Evolutionary conservation across 2,888 invertebrate species (phyloP), one percentile per base, ranked within the genome.

Genomic region (Uloborus plumipes): DNA sequence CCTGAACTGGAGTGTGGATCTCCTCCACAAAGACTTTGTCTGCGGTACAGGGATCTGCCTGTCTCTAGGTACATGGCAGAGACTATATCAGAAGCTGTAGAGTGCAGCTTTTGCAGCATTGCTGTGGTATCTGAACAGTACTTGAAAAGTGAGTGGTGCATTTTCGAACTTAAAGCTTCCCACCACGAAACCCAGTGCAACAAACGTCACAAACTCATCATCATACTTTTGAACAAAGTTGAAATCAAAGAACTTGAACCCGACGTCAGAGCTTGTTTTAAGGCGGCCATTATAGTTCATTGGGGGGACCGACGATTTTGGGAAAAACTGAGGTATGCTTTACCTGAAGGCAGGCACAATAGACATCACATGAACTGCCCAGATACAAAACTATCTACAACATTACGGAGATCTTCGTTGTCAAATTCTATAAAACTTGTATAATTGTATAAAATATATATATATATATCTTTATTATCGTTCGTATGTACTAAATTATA

Each of bases 301-400:
- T 95, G 95, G 93, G 94, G 94, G 87, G 96, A 97, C 89, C 94
- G 94, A 87, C 92, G 95, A 88, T 98, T 98, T 91, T 97, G 97
- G 96, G 96, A 97, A 89, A 93, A 96, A 87, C 91, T 98, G 84
- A 92, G 94, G 87, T 96, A 95, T 89, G 94, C 94, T 82, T 90
- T 96, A 87, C 95, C 95, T 47, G 94, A 95, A 69, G 72, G 84
- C 18, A 31, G 67, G 13, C 74, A 67, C 65, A 66, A 72, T 31
- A 83, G 64, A 22, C 71, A 83, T 50, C 82, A 76, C 47, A 22
- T 72, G 76, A 78, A 84, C 50, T 78, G 74, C 49, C 39, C 70
- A 16, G 84, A 84, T 55, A 74, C 69, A 55, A 84, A 79, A 71
- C 67, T 84, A 2, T 74, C 84, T 7, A 53, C 82, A 15, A 75